Percentiles rank a stretch among this genome's conserved stretches.
phyloP scores from a whole-genome alignment of 2,888 invertebrate genomes.

The Odontothrips loti region DNA sequence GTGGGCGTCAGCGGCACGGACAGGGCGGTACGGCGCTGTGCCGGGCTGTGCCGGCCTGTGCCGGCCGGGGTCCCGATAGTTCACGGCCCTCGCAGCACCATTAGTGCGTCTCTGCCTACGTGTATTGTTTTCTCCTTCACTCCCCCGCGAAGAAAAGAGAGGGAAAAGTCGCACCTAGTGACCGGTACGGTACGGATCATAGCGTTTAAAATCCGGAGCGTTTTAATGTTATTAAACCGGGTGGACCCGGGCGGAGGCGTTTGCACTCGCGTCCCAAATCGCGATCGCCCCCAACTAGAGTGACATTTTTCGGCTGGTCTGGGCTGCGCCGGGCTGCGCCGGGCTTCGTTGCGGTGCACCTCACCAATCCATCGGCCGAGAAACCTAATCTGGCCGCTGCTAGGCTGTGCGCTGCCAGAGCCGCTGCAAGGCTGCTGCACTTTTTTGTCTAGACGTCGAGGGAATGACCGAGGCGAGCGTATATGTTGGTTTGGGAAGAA shows the following conservation, averaged over 20 bases:
- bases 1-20: neutral
- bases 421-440: neutral
- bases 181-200: no score
- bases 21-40: neutral
- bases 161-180: neutral
- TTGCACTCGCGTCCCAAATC: no score
- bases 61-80: neutral
- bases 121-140: neutral
- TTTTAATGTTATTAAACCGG: no score
- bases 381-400: neutral
- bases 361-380: no score
- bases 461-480: neutral
- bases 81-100: slow-evolving; percentile 8
- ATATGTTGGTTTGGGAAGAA: neutral
- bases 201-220: no score
- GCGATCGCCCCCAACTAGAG: no score
- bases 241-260: no score
- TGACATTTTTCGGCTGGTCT: no score
- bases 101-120: neutral
- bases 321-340: neutral
- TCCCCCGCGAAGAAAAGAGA: neutral
- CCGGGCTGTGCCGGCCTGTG: neutral
- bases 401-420: neutral
- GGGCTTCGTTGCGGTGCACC: neutral
- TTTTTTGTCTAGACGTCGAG: neutral